These are phyloP conservation scores for Ophioninae sp. DNA, from an alignment of 2,888 invertebrate genomes.

Conservation along the genomic window DNA sequence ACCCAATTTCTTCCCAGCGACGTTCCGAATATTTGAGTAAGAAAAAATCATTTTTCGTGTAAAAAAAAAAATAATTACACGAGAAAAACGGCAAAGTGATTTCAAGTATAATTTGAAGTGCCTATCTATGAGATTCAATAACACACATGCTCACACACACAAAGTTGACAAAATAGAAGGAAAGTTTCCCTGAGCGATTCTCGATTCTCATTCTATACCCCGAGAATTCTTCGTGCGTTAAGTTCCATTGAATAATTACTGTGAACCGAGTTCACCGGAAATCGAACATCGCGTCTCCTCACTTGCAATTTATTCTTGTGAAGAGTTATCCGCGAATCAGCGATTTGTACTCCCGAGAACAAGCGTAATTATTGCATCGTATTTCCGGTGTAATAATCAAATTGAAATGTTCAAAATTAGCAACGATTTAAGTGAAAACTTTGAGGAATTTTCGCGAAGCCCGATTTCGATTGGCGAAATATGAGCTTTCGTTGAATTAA, in stretches of 20 bases:
- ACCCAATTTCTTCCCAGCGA: no score
- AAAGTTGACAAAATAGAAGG: no score
- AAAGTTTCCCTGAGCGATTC: no score
- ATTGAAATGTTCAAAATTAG: background rate
- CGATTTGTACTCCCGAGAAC: background rate
- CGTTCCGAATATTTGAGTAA: no score
- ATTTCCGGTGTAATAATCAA: conserved; percentile 3
- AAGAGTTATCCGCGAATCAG: background rate
- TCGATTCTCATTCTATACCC: background rate
- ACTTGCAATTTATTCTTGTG: background rate
- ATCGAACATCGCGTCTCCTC: conserved; percentile 14
- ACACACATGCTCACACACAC: no score
- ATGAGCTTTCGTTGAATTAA: background rate
- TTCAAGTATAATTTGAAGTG: no score
- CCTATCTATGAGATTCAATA: no score
- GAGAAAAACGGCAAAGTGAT: no score
- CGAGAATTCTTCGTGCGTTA: background rate
- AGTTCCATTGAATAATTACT: background rate
- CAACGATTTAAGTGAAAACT: background rate
- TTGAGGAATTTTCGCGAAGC: background rate
- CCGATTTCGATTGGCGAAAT: background rate
- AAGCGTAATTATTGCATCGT: background rate
- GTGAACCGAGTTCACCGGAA: conserved; percentile 21
- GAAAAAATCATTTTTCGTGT: no score
- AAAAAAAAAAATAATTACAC: no score